Percentiles rank a stretch among this genome's conserved stretches.
These are phyloP conservation scores for Halictus quadricinctus DNA, from an alignment of 2,888 invertebrate genomes.

Conservation along the genomic window DNA sequence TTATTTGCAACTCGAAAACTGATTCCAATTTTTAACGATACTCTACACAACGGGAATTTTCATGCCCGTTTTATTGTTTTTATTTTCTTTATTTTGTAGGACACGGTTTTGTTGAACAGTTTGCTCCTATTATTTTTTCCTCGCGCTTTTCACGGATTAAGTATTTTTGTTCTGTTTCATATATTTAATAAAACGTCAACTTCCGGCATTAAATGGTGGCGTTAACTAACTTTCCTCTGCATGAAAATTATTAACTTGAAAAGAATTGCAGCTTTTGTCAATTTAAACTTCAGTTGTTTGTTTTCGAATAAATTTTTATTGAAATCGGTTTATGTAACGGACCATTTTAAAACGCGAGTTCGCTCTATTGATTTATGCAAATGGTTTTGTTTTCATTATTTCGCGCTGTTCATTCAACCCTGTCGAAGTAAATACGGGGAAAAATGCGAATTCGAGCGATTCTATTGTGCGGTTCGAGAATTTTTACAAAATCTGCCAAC, in stretches of 20 bases:
- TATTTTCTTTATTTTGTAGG: too few relatives aligned
- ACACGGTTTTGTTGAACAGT: too few relatives aligned
- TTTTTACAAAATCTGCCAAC: not conserved
- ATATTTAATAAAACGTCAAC: not conserved
- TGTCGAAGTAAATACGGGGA: not conserved
- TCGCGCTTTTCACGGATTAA: too few relatives aligned
- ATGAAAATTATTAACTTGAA: not conserved
- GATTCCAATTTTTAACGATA: too few relatives aligned
- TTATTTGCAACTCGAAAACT: too few relatives aligned
- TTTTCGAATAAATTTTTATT: not conserved
- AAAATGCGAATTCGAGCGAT: not conserved
- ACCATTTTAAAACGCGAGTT: not conserved
- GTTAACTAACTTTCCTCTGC: not conserved
- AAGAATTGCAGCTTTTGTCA: not conserved
- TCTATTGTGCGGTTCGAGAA: not conserved
- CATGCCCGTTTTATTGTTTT: too few relatives aligned
- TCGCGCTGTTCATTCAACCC: not conserved
- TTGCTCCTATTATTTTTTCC: not conserved
- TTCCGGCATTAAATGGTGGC: not conserved
- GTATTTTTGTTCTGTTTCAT: not conserved
- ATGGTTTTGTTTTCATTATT: slow-evolving; percentile 3
- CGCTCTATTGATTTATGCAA: not conserved
- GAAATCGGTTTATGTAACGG: not conserved
- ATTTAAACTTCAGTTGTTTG: not conserved
- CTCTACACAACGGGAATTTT: too few relatives aligned